These are phyloP conservation scores for Drosophila nr. fundita DNA, from an alignment of 2,888 invertebrate genomes.

Conservation along the genomic window DNA sequence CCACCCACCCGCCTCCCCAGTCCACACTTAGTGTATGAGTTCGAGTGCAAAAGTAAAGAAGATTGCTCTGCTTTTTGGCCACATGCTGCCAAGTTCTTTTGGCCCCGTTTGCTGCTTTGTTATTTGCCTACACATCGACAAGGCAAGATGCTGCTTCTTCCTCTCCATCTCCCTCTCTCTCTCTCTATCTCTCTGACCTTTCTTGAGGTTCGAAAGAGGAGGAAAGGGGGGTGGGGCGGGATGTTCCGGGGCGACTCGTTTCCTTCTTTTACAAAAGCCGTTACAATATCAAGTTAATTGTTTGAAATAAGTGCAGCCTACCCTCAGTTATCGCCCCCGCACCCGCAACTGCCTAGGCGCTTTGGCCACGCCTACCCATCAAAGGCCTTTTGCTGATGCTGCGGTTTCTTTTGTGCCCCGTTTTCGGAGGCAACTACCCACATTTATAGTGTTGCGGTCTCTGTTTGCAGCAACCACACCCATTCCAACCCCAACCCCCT, in stretches of 20 bases:
- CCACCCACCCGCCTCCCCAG: background rate
- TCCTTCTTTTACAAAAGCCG: constrained; percentile 67
- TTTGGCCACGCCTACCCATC: constrained; percentile 9
- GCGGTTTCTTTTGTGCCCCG: constrained; percentile 78
- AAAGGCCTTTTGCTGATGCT: constrained; percentile 72
- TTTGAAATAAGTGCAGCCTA: constrained; percentile 79
- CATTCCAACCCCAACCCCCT: background rate
- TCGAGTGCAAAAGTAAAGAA: constrained; percentile 22
- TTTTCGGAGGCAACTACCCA: constrained; percentile 67
- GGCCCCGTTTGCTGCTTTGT: constrained; percentile 45
- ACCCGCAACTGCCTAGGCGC: constrained; percentile 20
- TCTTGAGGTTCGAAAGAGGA: constrained; percentile 4
- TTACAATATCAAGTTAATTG: constrained; percentile 82
- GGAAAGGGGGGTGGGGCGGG: constrained; percentile 16
- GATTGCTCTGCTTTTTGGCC: constrained; percentile 62
- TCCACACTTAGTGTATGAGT: constrained; percentile 1
- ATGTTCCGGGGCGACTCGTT: constrained; percentile 28
- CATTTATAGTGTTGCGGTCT: constrained; percentile 79
- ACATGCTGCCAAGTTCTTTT: constrained; percentile 72
- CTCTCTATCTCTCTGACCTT: constrained; percentile 37
- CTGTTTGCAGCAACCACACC: constrained; percentile 46
- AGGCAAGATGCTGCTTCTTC: constrained; percentile 26
- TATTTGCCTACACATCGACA: constrained; percentile 59
- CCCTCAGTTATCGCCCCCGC: constrained; percentile 17
- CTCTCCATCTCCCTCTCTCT: background rate